Evolutionary conservation across 2,888 invertebrate genomes (phyloP), one percentile per base, ranked within the genome.

Genomic region (Amblyjoppa fuscipennis): DNA sequence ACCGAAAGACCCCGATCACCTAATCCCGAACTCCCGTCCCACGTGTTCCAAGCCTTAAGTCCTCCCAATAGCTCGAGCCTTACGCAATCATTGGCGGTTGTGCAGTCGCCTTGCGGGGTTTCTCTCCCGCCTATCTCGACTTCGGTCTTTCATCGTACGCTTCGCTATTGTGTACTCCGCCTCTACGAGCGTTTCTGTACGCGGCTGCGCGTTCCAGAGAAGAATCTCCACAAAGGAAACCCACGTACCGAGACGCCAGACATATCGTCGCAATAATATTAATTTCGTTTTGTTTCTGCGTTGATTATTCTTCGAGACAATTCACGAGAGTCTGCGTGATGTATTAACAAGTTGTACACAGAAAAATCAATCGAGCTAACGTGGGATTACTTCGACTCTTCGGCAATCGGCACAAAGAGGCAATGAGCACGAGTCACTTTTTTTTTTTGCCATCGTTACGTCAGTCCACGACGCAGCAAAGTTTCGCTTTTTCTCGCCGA

Each of bases 81-180:
- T 81, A 77, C 70, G 81, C 81, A 85, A 85, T 81, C 56, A 69
- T 74, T 51, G 73, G 73, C 61, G 73, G 74, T 81, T 77, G 80
- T 69, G 69, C 64, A 69, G 69, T 51, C 25, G 83, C 74, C 74
- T 79, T 69, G 61, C 41, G 68, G 64, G 64, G 68, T 56, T 70
- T 83, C 77, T 71, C 69, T 73, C 64, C 61, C 31, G 61, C 66
- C 74, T 81, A 49, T 70, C 59, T 66, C n/a, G 56, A 41, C 31
- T 49, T n/a, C 25, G 38, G 34, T 64, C 41, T 80, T 49, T 78
- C 59, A 28, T 61, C 25, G 34, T 20, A 28, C 41, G 16, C 16
- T 34, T 51, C n/a, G 25, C 38, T 31, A 16, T 28, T 68, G 31
- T 77, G 31, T 20, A 16, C 45, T 41, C 11, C 45, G 16, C n/a